These are phyloP conservation scores for Gymnocheta viridis DNA, from an alignment of 2,888 invertebrate genomes.

Conservation along the genomic window DNA sequence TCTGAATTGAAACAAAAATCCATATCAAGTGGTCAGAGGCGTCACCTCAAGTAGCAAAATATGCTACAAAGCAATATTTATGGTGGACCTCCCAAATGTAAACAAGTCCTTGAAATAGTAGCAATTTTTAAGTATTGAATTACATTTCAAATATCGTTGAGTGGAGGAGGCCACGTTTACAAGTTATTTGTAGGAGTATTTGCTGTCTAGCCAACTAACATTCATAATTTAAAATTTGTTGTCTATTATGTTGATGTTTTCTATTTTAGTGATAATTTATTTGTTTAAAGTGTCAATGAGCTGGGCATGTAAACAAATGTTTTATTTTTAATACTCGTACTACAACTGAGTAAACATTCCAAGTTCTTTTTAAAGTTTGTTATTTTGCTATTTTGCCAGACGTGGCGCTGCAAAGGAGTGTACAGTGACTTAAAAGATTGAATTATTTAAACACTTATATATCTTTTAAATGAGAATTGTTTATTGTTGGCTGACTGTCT, in stretches of 20 bases:
- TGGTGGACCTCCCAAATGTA: slow-evolving; percentile 66
- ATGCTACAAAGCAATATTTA: slow-evolving; percentile 6
- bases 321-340: slow-evolving; percentile 13
- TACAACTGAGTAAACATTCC: slow-evolving; percentile 63
- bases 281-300: slow-evolving; percentile 64
- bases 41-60: slow-evolving; percentile 59
- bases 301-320: slow-evolving; percentile 52
- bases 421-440: neutral
- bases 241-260: neutral
- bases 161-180: neutral
- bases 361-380: slow-evolving; percentile 17
- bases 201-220: slow-evolving; percentile 31
- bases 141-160: slow-evolving; percentile 33
- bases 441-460: neutral
- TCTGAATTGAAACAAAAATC: neutral
- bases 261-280: slow-evolving; percentile 44
- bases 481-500: no score
- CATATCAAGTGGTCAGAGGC: slow-evolving; percentile 60
- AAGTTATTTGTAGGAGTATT: slow-evolving; percentile 5
- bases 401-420: neutral
- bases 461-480: no score
- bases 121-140: slow-evolving; percentile 45
- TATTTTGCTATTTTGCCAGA: slow-evolving; percentile 13
- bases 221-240: slow-evolving; percentile 2
- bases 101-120: slow-evolving; percentile 58